phyloP scores from a whole-genome alignment of 2,888 invertebrate species.

The Eilema griseolum region DNA sequence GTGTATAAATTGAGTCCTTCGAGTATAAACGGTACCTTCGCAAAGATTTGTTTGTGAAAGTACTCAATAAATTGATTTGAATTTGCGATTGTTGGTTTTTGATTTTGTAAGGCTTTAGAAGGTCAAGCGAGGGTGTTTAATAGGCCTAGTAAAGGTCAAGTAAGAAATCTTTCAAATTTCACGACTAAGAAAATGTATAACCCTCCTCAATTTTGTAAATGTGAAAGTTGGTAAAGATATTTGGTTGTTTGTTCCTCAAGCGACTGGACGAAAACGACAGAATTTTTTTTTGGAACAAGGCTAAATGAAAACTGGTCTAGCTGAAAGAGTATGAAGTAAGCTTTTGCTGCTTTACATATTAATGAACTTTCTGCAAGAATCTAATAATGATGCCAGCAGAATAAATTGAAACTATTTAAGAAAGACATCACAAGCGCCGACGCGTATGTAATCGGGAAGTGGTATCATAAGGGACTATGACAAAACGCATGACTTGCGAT shows the following conservation, averaged over 20 bases:
- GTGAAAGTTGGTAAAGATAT: neutral
- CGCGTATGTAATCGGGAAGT: constrained; percentile 55
- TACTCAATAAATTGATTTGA: constrained; percentile 1
- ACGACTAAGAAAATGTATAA: neutral
- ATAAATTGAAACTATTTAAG: constrained; percentile 28
- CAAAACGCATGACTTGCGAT: constrained; percentile 77
- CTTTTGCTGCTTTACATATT: too few relatives aligned
- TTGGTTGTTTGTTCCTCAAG: neutral
- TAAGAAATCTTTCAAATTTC: neutral
- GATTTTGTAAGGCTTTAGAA: neutral
- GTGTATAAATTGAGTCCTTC: constrained; percentile 33
- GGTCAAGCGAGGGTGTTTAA: neutral
- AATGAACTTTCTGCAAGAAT: neutral
- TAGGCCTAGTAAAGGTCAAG: neutral
- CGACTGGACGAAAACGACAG: neutral
- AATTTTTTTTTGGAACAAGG: too few relatives aligned
- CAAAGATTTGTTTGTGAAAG: neutral
- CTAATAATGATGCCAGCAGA: neutral
- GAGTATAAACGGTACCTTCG: neutral
- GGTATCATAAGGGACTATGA: constrained; percentile 51
- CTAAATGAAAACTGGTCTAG: too few relatives aligned
- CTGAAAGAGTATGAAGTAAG: too few relatives aligned
- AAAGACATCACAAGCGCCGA: constrained; percentile 52
- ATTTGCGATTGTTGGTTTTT: neutral
- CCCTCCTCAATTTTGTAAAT: neutral